Evolutionary conservation across 2,888 invertebrate species (phyloP), one percentile per base, ranked within the genome.

Genomic region (Peribatodes rhomboidaria): DNA sequence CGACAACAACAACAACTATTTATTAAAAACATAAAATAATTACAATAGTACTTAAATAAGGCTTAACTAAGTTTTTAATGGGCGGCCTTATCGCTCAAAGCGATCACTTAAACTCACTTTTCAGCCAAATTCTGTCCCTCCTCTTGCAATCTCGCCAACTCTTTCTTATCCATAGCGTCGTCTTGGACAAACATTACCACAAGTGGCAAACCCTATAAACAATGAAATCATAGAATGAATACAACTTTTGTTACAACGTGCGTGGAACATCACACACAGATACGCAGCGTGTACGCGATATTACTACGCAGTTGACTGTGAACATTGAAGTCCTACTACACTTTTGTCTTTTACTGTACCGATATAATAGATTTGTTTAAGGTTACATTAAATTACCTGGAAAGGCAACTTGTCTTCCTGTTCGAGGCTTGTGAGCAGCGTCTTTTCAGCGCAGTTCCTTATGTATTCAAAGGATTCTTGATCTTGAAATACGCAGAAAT

Each of bases 401-500:
- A 98, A 97, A 11, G 97, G 97, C 67, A 96, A 86, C 79, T 98
- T 96, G 82, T 98, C 98, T 81, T 98, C 98, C 77, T 97, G 96
- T 80, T 98, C 98, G 63, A 98, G 94, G 94, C 98, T 98, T 16
- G 97, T 97, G 10, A 98, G 92, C 27, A 99, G 93, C 2, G 98
- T 98, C 86, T 98, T 97, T 85, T 98, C 98, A 71, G 99, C 94
- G 85, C 98, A 98, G 64, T 97, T 97, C 74, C 98, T 95, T 55
- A 99, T 96, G 84, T 98, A 98, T 82, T 98, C 98, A 80, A 99
- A 97, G 0, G 98, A 97, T 79, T 97, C 97, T 76, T 97, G 97
- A 80, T 98, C 98, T 79, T 98, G 97, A 87, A 97, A 99, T 20
- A 97, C 97, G 87, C 97, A 97, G 88, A 97, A 97, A 78, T 97